Base-by-base conservation (phyloP, 2,113 vertebrate genomes). In the Lagenorhynchus albirostris region DNA sequence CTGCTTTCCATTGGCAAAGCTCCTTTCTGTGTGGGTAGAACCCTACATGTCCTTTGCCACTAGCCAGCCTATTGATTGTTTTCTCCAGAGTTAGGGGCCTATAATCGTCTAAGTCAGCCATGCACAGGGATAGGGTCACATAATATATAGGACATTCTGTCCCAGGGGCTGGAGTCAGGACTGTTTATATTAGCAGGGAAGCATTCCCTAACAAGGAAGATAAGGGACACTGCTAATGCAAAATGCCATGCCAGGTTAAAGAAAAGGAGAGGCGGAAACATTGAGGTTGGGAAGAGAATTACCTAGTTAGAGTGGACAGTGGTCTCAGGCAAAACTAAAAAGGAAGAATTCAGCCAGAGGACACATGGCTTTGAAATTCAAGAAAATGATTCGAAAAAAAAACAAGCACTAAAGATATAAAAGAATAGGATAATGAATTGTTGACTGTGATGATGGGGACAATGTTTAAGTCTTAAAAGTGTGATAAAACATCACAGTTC, bases 1-100 rank as follows among this genome's bases (percentile, higher is more conserved):
- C 13, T 29, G 2, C 11, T 18, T 81, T 21, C 12, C 18, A 6
- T 10, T 23, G 68, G 21, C 6, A 76, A 50, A 65, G 38, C 44
- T 41, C 13, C 23, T 33, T 8, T 67, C 44, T 8, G 0, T 15
- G 18, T 36, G 33, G 53, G 14, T 13, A 86, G 36, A 73, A 55
- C 20, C 5, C 50, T 60, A 1, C 2, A 6, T 1, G 0, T 63
- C 60, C 9, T 36, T 50, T 55, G n/a, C n/a, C 12, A 5, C 17
- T 4, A 23, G 9, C 25, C 58, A 85, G 7, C 3, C 14, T 68
- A 8, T 26, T 20, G 53, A 31, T 63, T 31, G 17, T 18, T 80
- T 89, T 58, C 10, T 80, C 15, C 23, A 17, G 1, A 50, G 1
- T 21, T 33, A 53, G 13, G 55, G 25, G n/a, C 20, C 38, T 10